Evolutionary conservation across 2,113 vertebrate genomes (phyloP).

Genomic region (Prochilodus magdalenae): DNA sequence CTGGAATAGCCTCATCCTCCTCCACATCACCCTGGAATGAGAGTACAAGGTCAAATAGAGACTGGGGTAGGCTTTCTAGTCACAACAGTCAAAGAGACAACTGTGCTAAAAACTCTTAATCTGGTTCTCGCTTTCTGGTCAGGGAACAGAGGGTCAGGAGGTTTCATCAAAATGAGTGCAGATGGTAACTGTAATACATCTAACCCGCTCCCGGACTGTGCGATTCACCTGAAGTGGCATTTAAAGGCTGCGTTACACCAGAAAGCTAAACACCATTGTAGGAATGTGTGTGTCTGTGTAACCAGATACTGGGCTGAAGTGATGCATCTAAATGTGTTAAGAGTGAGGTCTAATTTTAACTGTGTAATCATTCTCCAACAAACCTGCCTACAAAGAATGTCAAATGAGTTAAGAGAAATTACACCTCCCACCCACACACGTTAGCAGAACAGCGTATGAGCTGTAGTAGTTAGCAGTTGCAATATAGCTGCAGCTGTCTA

Average conservation of each 20-base stretch:
- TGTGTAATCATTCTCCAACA: background rate
- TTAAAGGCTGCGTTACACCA: background rate
- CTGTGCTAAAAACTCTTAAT: background rate
- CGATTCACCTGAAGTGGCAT: background rate
- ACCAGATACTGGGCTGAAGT: background rate
- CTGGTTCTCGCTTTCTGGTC: background rate
- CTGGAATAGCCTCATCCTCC: constrained; percentile 65
- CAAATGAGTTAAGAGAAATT: constrained; percentile 13
- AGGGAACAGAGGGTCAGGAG: background rate
- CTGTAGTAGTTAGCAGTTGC: background rate
- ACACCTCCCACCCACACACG: constrained; percentile 10
- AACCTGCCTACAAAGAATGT: background rate
- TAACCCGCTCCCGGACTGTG: background rate
- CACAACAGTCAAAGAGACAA: background rate
- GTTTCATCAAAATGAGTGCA: background rate
- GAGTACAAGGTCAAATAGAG: background rate
- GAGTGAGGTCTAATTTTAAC: background rate
- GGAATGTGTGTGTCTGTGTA: background rate
- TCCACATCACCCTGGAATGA: constrained; percentile 82
- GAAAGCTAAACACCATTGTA: background rate
- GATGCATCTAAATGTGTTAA: background rate
- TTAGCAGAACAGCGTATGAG: constrained; percentile 3
- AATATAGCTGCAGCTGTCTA: too few relatives aligned
- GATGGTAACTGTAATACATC: background rate
- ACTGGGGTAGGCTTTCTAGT: background rate